Evolutionary conservation across 2,888 invertebrate species (phyloP), one percentile per base, ranked within the genome.

Genomic region (Nineta flava): DNA sequence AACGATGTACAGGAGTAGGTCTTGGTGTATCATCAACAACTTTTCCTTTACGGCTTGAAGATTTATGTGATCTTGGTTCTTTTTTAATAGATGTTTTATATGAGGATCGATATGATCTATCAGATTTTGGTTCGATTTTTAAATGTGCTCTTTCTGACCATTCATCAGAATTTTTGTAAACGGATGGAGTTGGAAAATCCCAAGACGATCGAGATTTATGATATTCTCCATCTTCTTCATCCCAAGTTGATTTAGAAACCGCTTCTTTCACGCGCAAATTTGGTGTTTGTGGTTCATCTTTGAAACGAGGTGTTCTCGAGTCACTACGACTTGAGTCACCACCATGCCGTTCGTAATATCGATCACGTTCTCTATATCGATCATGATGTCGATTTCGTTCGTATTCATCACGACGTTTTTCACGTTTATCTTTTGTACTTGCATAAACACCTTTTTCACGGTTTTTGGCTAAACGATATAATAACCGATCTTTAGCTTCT

Each of bases 141-240:
- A 57, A 52, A 26, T 7, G 26, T 50, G 59, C 61, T 32, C 65
- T 55, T 52, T 66, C 66, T 19, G 66, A 66, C 65, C 65, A 66
- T 46, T 62, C 61, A 44, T 55, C 55, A 31, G 10, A 53, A 49
- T 58, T 58, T 49, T 64, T 69, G 55, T 68, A 72, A 1, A 76
- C 70, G 56, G 76, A 73, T 0, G 94, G 95, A 0, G 94, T 94
- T 0, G 93, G 92, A 61, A 87, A 81, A 67, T 95, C 95, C 95
- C 95, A 96, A 48, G 82, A 79, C 1, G 93, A 93, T 57, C 78
- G 77, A 0, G 73, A 62, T 2, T 76, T 74, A 5, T 69, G 68
- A 35, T 73, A 74, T 4, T 74, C 71, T 32, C 71, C 72, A 46
- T 85, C 84, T 55, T 88, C 88, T 54, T 87, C 88, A 57, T 85